Evolutionary conservation across 2,113 vertebrate genomes (phyloP).

Genomic region (Sula dactylatra): DNA sequence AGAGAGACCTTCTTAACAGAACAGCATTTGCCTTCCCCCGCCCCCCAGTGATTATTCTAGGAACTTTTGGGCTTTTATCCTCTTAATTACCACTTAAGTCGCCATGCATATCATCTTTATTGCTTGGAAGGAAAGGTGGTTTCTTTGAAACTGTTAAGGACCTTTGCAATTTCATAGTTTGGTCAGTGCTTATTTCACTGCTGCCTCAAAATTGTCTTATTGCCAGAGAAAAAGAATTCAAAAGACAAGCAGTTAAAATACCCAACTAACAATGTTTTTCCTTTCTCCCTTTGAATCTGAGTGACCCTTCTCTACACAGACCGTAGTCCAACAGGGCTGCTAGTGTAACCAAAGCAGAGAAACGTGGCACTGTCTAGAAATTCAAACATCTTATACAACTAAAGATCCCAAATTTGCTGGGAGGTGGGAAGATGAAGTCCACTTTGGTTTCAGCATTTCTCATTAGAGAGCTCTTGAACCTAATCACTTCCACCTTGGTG

Average conservation of each 20-base stretch:
- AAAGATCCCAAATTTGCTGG: background rate
- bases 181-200: background rate
- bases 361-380: background rate
- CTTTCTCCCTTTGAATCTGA: background rate
- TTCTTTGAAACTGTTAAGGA: background rate
- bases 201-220: background rate
- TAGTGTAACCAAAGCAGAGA: background rate
- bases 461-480: background rate
- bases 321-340: background rate
- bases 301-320: background rate
- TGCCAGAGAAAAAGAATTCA: background rate
- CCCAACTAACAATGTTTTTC: background rate
- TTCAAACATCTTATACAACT: background rate
- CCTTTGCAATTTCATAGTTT: background rate
- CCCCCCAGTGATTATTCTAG: background rate
- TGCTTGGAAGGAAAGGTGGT: background rate
- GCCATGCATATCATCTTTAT: background rate
- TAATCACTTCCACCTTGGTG: background rate
- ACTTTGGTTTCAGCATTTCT: background rate
- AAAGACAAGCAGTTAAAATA: background rate
- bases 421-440: background rate
- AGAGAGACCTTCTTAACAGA: background rate
- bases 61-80: background rate
- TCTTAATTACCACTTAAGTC: background rate
- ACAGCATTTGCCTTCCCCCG: background rate